Evolutionary conservation across 2,113 vertebrate species (phyloP).

Genomic region (Erinaceus europaeus): DNA sequence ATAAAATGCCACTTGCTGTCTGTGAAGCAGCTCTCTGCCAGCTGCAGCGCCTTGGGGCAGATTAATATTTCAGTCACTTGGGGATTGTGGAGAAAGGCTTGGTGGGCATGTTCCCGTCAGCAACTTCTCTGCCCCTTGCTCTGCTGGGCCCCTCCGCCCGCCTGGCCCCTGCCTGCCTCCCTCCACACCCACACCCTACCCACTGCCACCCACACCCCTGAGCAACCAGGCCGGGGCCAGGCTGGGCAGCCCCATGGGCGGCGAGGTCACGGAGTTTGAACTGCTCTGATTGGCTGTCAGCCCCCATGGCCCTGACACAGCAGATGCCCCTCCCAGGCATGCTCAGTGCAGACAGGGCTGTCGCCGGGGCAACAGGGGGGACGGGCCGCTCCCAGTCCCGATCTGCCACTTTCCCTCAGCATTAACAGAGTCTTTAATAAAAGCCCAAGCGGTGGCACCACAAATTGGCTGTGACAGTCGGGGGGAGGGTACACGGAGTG

Average conservation of each 20-base stretch:
- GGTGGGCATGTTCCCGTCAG: slow-evolving; percentile 86
- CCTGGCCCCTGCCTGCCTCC: background rate
- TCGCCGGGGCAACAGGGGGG: slow-evolving; percentile 90
- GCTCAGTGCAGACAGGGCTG: slow-evolving; percentile 83
- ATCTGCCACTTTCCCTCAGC: slow-evolving; percentile 98
- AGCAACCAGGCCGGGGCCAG: background rate
- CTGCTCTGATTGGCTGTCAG: slow-evolving; percentile 89
- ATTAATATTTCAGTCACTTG: slow-evolving; percentile 98
- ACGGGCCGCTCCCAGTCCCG: slow-evolving; percentile 85
- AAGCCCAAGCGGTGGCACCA: slow-evolving; percentile 93
- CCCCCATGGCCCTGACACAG: slow-evolving; percentile 84
- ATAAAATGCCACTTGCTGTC: slow-evolving; percentile 92
- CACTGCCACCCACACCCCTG: background rate
- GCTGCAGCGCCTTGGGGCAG: slow-evolving; percentile 89
- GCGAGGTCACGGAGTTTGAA: slow-evolving; percentile 84
- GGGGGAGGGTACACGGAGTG: slow-evolving; percentile 89
- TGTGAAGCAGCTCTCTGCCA: slow-evolving; percentile 83
- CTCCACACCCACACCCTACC: background rate
- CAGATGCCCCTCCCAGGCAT: slow-evolving; percentile 89
- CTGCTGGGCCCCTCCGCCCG: slow-evolving; percentile 71
- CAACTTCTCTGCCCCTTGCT: slow-evolving; percentile 80
- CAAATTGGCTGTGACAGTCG: slow-evolving; percentile 98
- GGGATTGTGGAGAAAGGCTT: slow-evolving; percentile 83
- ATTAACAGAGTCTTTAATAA: slow-evolving; percentile 98
- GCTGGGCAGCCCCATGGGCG: slow-evolving; percentile 35